Evolutionary conservation across 2,113 vertebrate species (phyloP), one percentile per base, ranked within the genome.

Genomic region (Eidolon helvum): DNA sequence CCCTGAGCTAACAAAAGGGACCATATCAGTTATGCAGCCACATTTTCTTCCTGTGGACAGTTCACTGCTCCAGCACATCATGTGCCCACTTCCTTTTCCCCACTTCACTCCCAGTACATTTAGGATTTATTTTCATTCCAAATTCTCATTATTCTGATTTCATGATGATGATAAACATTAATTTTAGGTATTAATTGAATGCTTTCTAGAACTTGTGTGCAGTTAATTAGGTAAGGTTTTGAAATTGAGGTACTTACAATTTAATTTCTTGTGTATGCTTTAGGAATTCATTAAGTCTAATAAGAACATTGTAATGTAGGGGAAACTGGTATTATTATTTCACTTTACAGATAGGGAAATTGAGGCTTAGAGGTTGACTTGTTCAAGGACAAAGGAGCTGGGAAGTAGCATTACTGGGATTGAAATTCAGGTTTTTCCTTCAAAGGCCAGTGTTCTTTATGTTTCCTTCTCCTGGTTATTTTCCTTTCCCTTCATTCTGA

Each of bases 181-280:
- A 63, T 61, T 82, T 78, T 68, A 63, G 35, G 40, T 55, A 28
- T 71, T 66, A 77, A n/a, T 61, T 40, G 22, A 91, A 69, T 21
- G 40, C 28, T 48, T 96, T 68, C 59, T 72, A 95, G 83, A 84
- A 84, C 24, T 9, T 43, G 24, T 33, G 30, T 72, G 33, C 15
- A 11, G 33, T 50, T 55, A 59, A 33, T 12, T 33, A 88, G 33
- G 35, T 28, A 79, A 84, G 48, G 43, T 74, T 96, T 87, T 9
- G 33, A 93, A 93, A 68, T 0, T 16, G 18, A 86, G 35, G 15
- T 48, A 22, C 30, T 30, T 26, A 26, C 59, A 87, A 21, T 10
- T 10, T 35, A 22, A 90, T 78, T 40, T 38, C 30, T 61, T 74
- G 30, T 55, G 38, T 63, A 8, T 72, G 26, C 15, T 78, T 68